phyloP scores from a whole-genome alignment of 2,113 vertebrate species.

The Sinocyclocheilus anophthalmus region DNA sequence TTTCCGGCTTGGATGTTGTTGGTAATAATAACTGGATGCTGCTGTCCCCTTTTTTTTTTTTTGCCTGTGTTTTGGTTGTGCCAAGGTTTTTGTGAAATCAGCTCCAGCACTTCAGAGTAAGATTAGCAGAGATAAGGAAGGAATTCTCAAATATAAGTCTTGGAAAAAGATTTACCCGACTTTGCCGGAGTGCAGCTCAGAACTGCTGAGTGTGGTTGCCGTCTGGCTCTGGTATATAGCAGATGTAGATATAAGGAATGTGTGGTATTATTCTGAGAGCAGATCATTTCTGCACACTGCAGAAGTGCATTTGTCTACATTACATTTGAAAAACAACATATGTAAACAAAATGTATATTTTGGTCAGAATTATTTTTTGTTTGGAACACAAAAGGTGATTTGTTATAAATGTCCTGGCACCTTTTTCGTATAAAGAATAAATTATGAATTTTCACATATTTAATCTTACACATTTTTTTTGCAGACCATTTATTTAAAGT shows the following conservation, averaged over 20 bases:
- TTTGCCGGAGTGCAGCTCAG: not conserved
- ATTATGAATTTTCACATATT: not conserved
- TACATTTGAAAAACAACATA: not conserved
- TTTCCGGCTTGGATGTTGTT: not conserved
- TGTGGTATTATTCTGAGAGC: not conserved
- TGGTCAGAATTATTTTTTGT: not conserved
- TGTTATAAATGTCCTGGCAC: not conserved
- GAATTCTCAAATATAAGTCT: not conserved
- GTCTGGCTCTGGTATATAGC: not conserved
- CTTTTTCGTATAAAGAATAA: not conserved
- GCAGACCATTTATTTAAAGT: not conserved
- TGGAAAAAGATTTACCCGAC: slow-evolving; percentile 7
- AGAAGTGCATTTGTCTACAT: not conserved
- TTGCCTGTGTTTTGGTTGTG: slow-evolving; percentile 4
- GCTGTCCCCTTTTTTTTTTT: not conserved
- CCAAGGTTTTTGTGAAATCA: not conserved
- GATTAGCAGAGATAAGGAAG: slow-evolving; percentile 9
- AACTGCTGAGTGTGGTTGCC: not conserved
- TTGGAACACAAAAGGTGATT: not conserved
- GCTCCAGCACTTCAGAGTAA: not conserved
- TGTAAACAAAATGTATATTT: not conserved
- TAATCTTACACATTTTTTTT: not conserved
- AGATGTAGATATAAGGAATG: not conserved
- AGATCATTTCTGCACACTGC: not conserved
- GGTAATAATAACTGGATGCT: not conserved